Conservation (phyloP, 2,797 vertebrate genomes). For the Anableps anableps region DNA sequence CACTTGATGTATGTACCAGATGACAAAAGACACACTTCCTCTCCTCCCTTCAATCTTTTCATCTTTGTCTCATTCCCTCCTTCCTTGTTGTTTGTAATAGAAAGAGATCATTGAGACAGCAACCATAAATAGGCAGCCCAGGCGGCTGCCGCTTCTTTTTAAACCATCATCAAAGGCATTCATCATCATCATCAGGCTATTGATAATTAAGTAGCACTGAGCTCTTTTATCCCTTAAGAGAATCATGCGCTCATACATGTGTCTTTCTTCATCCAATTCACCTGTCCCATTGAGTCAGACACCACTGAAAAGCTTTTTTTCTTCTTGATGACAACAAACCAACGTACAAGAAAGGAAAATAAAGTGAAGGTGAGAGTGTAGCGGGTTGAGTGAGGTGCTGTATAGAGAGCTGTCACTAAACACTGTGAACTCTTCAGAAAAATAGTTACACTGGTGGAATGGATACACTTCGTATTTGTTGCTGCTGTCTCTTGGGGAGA, state of each 20-base stretch:
- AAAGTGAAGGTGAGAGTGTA: slow-evolving; percentile 6
- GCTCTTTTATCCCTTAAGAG: slow-evolving; percentile 69
- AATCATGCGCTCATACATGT: slow-evolving; percentile 40
- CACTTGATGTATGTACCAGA: slow-evolving; percentile 48
- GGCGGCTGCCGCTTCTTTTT: slow-evolving; percentile 62
- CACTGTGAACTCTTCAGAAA: slow-evolving; percentile 34
- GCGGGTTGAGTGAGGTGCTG: slow-evolving; percentile 39
- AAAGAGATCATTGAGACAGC: slow-evolving; percentile 68
- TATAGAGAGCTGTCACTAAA: slow-evolving; percentile 53
- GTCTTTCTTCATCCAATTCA: slow-evolving; percentile 67
- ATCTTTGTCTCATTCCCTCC: slow-evolving; percentile 67
- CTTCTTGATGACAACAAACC: slow-evolving; percentile 48
- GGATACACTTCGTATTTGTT: slow-evolving; percentile 11
- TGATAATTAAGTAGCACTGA: slow-evolving; percentile 81
- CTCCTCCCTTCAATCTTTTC: slow-evolving; percentile 71
- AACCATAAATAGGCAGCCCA: slow-evolving; percentile 69
- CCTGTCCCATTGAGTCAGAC: slow-evolving; percentile 68
- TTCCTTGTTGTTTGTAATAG: slow-evolving; percentile 64
- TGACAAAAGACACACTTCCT: slow-evolving; percentile 73
- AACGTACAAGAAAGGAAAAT: slow-evolving; percentile 37
- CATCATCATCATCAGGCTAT: slow-evolving; percentile 65
- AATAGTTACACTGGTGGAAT: slow-evolving; percentile 7
- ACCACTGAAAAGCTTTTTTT: slow-evolving; percentile 56
- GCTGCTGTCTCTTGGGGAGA: slow-evolving; percentile 11
- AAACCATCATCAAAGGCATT: slow-evolving; percentile 72